phyloP scores from a whole-genome alignment of 2,797 vertebrate genomes.

The Ctenochaetus hawaiiensis region DNA sequence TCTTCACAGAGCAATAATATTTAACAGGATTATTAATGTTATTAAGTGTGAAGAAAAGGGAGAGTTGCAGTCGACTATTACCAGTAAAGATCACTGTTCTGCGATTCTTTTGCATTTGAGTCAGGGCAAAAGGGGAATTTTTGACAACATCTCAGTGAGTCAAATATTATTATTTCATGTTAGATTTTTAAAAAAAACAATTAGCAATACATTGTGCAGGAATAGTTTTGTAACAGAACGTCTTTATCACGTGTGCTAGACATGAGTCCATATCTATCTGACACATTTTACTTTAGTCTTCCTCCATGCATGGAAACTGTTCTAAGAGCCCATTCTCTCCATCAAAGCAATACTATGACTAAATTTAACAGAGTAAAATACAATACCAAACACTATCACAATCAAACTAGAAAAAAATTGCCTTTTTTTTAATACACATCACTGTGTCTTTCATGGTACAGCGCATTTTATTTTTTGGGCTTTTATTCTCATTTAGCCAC shows the following conservation, averaged over 20 bases:
- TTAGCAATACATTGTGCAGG: neutral
- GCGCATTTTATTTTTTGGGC: neutral
- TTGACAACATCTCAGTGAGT: neutral
- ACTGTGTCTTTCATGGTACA: too few species aligned
- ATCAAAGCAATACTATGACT: neutral
- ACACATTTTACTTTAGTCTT: neutral
- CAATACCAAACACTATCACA: neutral
- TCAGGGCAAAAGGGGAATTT: neutral
- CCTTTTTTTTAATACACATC: too few species aligned
- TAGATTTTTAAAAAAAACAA: constrained; percentile 1
- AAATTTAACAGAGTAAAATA: neutral
- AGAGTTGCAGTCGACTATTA: neutral
- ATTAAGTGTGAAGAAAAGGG: neutral
- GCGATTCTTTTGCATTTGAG: neutral
- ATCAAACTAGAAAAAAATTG: neutral
- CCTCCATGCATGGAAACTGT: neutral
- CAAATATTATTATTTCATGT: neutral
- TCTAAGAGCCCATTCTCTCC: neutral
- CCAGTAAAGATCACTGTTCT: neutral
- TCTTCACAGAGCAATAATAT: neutral
- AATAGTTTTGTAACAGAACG: neutral
- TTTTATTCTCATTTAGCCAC: neutral
- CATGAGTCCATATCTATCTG: neutral
- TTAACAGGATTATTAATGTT: neutral
- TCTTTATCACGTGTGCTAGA: constrained; percentile 3